Base-by-base conservation (phyloP, 2,113 vertebrate species). In the Platycercus adscitus region DNA sequence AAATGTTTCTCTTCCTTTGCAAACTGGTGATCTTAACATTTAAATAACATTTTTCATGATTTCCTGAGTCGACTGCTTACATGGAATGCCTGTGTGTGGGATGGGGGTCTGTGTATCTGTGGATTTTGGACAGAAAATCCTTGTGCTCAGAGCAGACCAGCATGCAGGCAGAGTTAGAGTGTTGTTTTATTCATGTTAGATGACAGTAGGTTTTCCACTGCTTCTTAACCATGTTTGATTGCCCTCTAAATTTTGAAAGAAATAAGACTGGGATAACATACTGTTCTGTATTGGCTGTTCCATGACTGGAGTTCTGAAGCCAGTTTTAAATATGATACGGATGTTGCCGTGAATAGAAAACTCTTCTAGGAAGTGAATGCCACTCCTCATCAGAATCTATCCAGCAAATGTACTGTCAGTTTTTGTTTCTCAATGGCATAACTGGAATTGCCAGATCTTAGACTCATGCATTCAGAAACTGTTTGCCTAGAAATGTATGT, bases 311-410 rank as follows among this genome's bases (percentile, higher is more conserved):
- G 61, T 61, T 23, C 14, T 69, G 44, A 81, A 79, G 84, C 53
- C 49, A 65, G 1, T 85, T 92, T 95, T 87, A 92, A 95, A 84
- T 85, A 49, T 72, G 77, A 81, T 79, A 91, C 19, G 47, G 44
- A 47, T 76, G 61, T 87, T 86, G 41, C 65, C 63, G 77, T 63
- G 37, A 92, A 89, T 92, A 94, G 94, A 89, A 93, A 69, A 44
- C 28, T 94, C 31, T 91, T 26, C 52, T 56, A 56, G 61, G 78
- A 92, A 87, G 41, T 89, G 26, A 81, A 58, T 87, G 47, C 31
- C 44, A 24, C 61, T 85, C 15, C 44, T 95, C 2, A 3, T 81
- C 43, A 55, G 60, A 37, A 52, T 64, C 60, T 75, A 2, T 35
- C 35, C 52, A 84, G 77, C 25, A 89, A 89, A 71, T 16, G 33